Evolutionary conservation across 2,113 vertebrate species (phyloP).

Genomic region (Colossoma macropomum): DNA sequence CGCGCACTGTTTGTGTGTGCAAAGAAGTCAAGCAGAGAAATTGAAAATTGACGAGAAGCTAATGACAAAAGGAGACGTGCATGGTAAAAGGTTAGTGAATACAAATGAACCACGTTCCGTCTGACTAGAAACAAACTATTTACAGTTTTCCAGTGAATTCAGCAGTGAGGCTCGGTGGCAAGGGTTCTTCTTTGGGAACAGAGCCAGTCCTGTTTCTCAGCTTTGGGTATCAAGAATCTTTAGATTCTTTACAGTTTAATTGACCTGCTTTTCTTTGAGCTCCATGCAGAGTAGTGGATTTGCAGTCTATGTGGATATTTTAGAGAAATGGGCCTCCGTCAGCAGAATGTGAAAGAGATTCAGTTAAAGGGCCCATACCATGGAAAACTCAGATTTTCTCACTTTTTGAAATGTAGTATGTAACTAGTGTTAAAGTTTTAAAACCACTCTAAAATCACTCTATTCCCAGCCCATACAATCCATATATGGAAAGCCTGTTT

Average conservation of each 20-base stretch:
- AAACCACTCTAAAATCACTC: too few species aligned
- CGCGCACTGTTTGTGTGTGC: constrained; percentile 46
- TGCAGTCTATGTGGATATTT: constrained; percentile 8
- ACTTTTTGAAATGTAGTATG: too few species aligned
- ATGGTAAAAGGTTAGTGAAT: constrained; percentile 52
- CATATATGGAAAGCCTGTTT: too few species aligned
- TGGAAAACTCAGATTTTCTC: too few species aligned
- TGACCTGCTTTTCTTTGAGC: not conserved
- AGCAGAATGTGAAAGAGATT: constrained; percentile 57
- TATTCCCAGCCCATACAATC: too few species aligned
- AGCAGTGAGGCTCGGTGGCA: not conserved
- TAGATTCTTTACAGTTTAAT: too few species aligned
- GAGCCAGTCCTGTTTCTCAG: not conserved
- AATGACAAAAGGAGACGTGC: constrained; percentile 45
- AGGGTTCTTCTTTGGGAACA: not conserved
- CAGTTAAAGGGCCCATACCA: too few species aligned
- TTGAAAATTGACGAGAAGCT: constrained; percentile 54
- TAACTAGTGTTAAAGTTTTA: too few species aligned
- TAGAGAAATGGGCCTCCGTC: constrained; percentile 46
- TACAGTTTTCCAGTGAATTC: constrained; percentile 12
- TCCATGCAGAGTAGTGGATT: too few species aligned
- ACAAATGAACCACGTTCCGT: constrained; percentile 37
- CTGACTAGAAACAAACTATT: constrained; percentile 31
- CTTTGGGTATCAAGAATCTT: not conserved
- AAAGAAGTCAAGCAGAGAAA: constrained; percentile 59